A percentile compares a stretch with the other conserved stretches of the same genome.
These are phyloP conservation scores for Petrolisthes manimaculis DNA, from an alignment of 2,888 invertebrate species.

Conservation along the genomic window DNA sequence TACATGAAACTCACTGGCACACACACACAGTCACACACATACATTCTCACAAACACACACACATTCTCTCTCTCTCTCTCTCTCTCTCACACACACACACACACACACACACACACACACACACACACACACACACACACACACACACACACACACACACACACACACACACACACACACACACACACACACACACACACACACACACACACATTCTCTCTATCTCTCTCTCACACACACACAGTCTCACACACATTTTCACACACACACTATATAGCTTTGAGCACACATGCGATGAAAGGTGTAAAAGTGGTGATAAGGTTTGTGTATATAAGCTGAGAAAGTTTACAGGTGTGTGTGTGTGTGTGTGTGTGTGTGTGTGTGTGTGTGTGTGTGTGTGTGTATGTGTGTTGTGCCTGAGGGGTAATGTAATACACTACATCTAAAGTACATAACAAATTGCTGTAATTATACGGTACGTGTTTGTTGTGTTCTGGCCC, in stretches of 20 bases:
- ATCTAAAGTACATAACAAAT: too few species aligned
- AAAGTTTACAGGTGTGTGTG: too few species aligned
- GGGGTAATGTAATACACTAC: background rate
- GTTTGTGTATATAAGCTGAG: background rate
- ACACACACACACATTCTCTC: too few species aligned
- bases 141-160: background rate
- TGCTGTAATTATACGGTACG: background rate
- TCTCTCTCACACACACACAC: background rate
- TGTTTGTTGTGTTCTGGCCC: background rate
- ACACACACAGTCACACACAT: background rate
- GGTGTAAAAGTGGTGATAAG: too few species aligned
- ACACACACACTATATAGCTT: too few species aligned
- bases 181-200: too few species aligned
- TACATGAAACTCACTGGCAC: too few species aligned
- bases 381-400: background rate
- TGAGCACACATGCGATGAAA: too few species aligned
- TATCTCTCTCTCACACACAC: too few species aligned
- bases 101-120: conserved; percentile 1
- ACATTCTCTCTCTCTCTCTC: background rate
- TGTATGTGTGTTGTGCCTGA: background rate
- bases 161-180: background rate
- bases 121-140: conserved; percentile 1
- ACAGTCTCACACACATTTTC: too few species aligned
- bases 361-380: conserved; percentile 1
- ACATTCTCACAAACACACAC: background rate